A percentile compares a stretch with the other conserved stretches of the same genome.
Conservation (phyloP, 1,140 invertebrate species). For the Goniozus legneri region DNA sequence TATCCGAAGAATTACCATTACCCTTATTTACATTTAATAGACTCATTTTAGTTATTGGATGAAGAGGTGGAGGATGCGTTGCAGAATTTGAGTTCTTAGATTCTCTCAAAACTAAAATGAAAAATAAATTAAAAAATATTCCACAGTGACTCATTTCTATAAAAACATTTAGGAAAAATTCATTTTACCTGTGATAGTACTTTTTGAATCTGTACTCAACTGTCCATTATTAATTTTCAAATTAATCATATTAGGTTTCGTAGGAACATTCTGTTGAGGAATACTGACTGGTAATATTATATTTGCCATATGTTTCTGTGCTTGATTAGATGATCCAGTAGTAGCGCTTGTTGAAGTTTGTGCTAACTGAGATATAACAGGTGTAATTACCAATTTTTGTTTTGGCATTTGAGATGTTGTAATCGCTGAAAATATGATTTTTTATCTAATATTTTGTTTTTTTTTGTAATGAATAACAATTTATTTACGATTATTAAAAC, state of each 20-base stretch:
- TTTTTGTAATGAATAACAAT: not conserved
- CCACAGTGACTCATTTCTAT: not conserved
- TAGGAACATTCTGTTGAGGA: conserved; percentile 38
- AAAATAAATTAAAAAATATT: not conserved
- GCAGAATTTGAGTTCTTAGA: conserved; percentile 45
- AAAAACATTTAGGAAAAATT: not conserved
- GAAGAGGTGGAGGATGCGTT: conserved; percentile 46
- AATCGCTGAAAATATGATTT: conserved; percentile 14
- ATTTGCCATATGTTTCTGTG: conserved; percentile 49
- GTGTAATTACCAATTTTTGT: conserved; percentile 53
- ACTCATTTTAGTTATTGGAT: conserved; percentile 51
- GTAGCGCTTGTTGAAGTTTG: conserved; percentile 48
- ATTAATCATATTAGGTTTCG: conserved; percentile 55
- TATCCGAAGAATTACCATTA: conserved; percentile 37
- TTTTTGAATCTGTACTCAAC: conserved; percentile 50
- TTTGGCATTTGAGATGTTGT: conserved; percentile 46
- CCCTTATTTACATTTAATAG: conserved; percentile 35
- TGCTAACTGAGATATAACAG: conserved; percentile 46
- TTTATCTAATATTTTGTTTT: not conserved
- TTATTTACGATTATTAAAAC: not conserved
- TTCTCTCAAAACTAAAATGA: conserved; percentile 45
- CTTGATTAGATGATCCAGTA: conserved; percentile 43
- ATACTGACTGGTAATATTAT: conserved; percentile 53
- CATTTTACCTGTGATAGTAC: conserved; percentile 55
- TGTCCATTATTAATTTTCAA: conserved; percentile 58